Evolutionary conservation across 2,888 invertebrate genomes (phyloP), one percentile per base, ranked within the genome.

Genomic region (Dromius quadrimaculatus): DNA sequence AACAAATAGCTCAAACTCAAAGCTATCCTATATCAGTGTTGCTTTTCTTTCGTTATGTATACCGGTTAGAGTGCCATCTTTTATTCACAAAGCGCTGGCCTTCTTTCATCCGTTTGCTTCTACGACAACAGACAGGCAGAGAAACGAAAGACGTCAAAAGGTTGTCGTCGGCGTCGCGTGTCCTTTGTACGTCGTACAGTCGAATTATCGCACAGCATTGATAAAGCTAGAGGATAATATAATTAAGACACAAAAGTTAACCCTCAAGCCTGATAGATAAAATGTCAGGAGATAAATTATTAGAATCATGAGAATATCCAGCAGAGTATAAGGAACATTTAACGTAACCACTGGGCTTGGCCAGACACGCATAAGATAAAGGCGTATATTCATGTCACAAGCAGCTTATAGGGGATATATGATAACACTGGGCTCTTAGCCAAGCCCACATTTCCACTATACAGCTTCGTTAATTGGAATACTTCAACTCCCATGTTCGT

Each of bases 231-330:
- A 73, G 77, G 77, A 80, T 79, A 79, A 79, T 77, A 76, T 77
- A 79, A 79, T 80, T 80, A 80, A 78, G 79, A 79, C 76, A 77
- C 79, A 80, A 80, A 81, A 81, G 80, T 80, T 79, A 78, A 76
- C 78, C 77, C 75, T 75, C 76, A 71, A 76, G 77, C 81, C 78
- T 81, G 81, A 81, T 81, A 81, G 81, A 80, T 80, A 80, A 81
- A 81, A 81, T 79, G 80, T 78, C 76, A 47, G 50, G 50, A 64
- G 64, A 64, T 64, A 62, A 79, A 77, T 79, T 81, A 81, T 80
- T 80, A 78, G 78, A 80, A 81, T 81, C 80, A 80, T 79, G 79
- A 80, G 78, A 78, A 77, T 76, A 74, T 76, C 74, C n/a, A n/a
- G n/a, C n/a, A n/a, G n/a, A n/a, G n/a, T n/a, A n/a, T n/a, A n/a